Evolutionary conservation across 2,113 vertebrate species (phyloP).

Genomic region (Smithornis capensis): DNA sequence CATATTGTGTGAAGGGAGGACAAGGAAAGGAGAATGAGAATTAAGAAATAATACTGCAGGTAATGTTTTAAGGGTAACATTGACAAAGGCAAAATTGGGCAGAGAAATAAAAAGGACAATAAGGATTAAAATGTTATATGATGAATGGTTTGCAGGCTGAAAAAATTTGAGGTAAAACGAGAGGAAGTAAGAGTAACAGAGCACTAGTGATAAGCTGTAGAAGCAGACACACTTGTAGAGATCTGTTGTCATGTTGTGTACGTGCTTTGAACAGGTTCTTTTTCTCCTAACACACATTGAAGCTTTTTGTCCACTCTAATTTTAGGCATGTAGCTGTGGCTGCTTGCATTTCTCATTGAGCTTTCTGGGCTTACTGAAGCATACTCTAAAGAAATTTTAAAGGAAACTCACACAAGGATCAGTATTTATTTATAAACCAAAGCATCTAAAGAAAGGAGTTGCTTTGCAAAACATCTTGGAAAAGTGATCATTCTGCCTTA

Average conservation of each 20-base stretch:
- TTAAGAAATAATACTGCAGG: not conserved
- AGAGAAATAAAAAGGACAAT: not conserved
- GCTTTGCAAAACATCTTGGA: not conserved
- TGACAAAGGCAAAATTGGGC: not conserved
- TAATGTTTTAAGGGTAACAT: not conserved
- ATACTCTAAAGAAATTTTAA: not conserved
- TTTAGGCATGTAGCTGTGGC: not conserved
- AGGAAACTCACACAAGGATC: not conserved
- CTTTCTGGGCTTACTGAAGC: not conserved
- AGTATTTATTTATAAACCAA: not conserved
- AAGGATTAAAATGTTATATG: not conserved
- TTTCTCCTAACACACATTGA: not conserved
- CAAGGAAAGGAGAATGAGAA: not conserved
- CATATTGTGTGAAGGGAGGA: not conserved
- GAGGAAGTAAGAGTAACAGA: not conserved
- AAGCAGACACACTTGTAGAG: not conserved
- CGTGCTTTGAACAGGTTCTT: not conserved
- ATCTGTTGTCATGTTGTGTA: not conserved
- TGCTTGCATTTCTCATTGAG: not conserved
- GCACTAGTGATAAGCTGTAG: not conserved
- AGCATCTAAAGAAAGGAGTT: not conserved
- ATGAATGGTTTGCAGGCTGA: not conserved
- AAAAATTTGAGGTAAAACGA: not conserved
- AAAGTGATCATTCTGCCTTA: not conserved
- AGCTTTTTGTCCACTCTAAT: not conserved